Conservation (phyloP, 2,888 invertebrate species). For the Ophraella communa region DNA sequence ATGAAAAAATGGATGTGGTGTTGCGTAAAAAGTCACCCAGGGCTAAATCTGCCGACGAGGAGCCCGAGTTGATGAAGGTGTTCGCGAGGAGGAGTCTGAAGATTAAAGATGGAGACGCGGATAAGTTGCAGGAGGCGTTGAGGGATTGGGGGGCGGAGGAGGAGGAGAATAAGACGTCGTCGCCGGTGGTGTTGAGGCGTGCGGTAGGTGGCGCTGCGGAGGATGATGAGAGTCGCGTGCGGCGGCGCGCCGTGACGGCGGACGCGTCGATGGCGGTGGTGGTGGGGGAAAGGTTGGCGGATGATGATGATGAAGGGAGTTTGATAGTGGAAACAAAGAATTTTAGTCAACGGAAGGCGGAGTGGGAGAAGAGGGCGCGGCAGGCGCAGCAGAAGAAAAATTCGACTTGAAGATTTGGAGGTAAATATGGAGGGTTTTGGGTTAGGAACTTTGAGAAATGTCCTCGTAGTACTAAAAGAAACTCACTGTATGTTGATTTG, state of each 20-base stretch:
- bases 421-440: too few species aligned
- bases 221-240: conserved; percentile 49
- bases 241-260: conserved; percentile 51
- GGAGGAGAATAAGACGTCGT: too few species aligned
- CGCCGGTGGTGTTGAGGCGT: conserved; percentile 51
- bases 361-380: conserved; percentile 80
- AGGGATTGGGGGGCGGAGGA: too few species aligned
- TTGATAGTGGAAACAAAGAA: conserved; percentile 69
- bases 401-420: conserved; percentile 35
- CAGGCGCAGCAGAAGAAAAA: conserved; percentile 70
- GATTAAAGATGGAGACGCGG: conserved; percentile 74
- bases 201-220: too few species aligned
- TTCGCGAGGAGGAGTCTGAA: conserved; percentile 82
- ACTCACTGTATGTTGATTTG: too few species aligned
- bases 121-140: conserved; percentile 65
- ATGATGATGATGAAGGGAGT: conserved; percentile 48
- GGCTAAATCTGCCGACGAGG: conserved; percentile 68
- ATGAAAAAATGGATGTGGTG: conserved; percentile 60
- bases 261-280: conserved; percentile 46
- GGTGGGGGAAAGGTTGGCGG: conserved; percentile 41
- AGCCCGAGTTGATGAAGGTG: conserved; percentile 82
- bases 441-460: too few species aligned
- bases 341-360: conserved; percentile 76
- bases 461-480: too few species aligned
- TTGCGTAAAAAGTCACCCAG: conserved; percentile 66